Percentiles rank a stretch among this genome's conserved stretches.
These are phyloP conservation scores for Drosophila limbata DNA, from an alignment of 2,888 invertebrate genomes.

Conservation along the genomic window DNA sequence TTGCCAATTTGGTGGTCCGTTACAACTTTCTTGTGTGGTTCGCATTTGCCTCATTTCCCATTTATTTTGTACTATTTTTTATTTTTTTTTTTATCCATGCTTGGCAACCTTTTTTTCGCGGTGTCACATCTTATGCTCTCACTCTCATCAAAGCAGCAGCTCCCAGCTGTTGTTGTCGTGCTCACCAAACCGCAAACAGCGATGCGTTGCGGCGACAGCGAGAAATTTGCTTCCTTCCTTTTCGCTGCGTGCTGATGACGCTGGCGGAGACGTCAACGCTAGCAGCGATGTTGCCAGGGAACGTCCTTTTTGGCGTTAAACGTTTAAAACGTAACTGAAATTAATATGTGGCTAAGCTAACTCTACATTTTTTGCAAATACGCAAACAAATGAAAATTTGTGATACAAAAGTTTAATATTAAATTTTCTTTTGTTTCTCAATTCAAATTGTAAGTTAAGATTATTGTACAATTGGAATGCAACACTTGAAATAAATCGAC, in stretches of 20 bases:
- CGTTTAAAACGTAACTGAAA: constrained; percentile 19
- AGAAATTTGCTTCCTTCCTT: constrained; percentile 57
- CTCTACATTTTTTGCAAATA: too few species aligned
- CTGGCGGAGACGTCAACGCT: constrained; percentile 20
- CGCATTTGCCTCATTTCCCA: constrained; percentile 14
- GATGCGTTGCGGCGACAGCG: constrained; percentile 40
- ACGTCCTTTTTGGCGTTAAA: constrained; percentile 19
- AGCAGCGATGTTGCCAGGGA: constrained; percentile 16
- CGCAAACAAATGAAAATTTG: neutral
- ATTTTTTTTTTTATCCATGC: constrained; percentile 38
- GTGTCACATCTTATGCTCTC: constrained; percentile 43
- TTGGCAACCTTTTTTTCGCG: constrained; percentile 51
- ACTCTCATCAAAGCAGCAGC: constrained; percentile 41
- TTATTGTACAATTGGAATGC: neutral
- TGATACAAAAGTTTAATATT: neutral
- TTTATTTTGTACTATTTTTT: constrained; percentile 33
- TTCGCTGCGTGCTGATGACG: constrained; percentile 21
- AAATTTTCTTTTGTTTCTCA: neutral
- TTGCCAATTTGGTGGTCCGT: constrained; percentile 51
- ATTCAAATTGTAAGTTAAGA: neutral
- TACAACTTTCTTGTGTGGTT: constrained; percentile 42
- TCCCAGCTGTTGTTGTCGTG: constrained; percentile 55
- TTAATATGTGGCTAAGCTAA: neutral
- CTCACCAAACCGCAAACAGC: constrained; percentile 51
- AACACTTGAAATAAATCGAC: neutral